Evolutionary conservation across 1,140 invertebrate genomes (phyloP), one percentile per base, ranked within the genome.

Genomic region (Yoshiicerus persimilis): DNA sequence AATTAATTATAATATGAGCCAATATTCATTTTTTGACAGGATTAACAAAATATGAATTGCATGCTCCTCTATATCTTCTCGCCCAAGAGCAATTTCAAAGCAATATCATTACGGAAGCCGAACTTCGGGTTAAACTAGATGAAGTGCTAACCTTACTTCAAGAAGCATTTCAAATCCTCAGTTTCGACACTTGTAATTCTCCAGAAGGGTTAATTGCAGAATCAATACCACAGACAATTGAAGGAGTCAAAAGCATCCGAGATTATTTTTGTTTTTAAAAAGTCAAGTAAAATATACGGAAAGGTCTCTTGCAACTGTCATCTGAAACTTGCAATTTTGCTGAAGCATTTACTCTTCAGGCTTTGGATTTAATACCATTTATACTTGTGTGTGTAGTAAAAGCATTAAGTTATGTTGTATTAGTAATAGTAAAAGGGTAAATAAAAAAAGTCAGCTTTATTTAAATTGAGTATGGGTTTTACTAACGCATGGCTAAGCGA

Each of bases 1-100:
- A n/a, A n/a, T n/a, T n/a, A n/a, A n/a, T n/a, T n/a, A n/a, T n/a
- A n/a, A n/a, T n/a, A n/a, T n/a, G n/a, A n/a, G n/a, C n/a, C n/a
- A n/a, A n/a, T n/a, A n/a, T 20, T 47, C 13, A 11, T 86, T 20
- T 41, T 23, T n/a, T 93, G 92, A 6, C 90, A 95, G 96, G 95
- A 16, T 94, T 96, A 86, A 94, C 95, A 16, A 91, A 96, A 32
- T 96, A 96, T 87, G 96, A 97, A 92, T 92, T 96, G 88, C 95
- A 96, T 91, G 93, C 94, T 16, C 94, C 96, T 0, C 92, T 94
- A 62, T 93, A 95, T 8, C 94, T 95, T 83, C 91, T 96, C 39
- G 94, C 95, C 1, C 95, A 95, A 13, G 92, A 92, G 84, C 94
- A 94, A 86, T 96, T 94, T 91, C 93, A 93, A 77, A 92, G 94